Percentiles rank a stretch among this genome's conserved stretches.
Conservation (phyloP, 1,140 invertebrate genomes). For the Lasaia peninsularis region DNA sequence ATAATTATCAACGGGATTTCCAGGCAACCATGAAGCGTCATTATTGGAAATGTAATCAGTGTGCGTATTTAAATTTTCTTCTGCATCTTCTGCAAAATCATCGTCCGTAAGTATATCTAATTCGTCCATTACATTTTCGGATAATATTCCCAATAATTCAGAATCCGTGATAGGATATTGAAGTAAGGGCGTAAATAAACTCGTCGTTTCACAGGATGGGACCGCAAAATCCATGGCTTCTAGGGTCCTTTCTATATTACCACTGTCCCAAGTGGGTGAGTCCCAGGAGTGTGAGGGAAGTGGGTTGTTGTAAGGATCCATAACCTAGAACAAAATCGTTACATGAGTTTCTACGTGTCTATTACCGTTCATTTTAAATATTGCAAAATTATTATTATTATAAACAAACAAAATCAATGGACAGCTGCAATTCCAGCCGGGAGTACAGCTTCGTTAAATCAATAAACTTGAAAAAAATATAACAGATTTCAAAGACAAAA, state of each 20-base stretch:
- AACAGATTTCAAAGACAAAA: too few relatives aligned
- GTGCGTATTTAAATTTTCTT: constrained; percentile 6
- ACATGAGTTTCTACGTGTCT: background rate
- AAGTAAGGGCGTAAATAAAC: constrained; percentile 19
- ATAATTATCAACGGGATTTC: constrained; percentile 21
- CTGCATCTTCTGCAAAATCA: constrained; percentile 19
- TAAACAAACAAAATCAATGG: background rate
- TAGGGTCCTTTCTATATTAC: too few relatives aligned
- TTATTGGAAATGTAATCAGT: constrained; percentile 7
- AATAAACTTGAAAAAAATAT: too few relatives aligned
- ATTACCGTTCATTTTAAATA: background rate
- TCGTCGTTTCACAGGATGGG: constrained; percentile 16
- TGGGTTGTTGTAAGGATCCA: too few relatives aligned
- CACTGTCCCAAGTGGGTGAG: too few relatives aligned
- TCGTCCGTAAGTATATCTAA: constrained; percentile 17
- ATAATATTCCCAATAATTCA: constrained; percentile 22
- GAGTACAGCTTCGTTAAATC: too few relatives aligned
- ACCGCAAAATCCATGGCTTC: too few relatives aligned
- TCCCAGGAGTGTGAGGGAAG: too few relatives aligned
- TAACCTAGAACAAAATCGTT: background rate
- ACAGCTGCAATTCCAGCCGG: too few relatives aligned
- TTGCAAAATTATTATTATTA: background rate
- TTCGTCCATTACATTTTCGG: constrained; percentile 18
- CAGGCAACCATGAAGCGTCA: constrained; percentile 18
- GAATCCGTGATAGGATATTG: constrained; percentile 22